Conservation (phyloP, 2,888 invertebrate species). For the Elegia similella region DNA sequence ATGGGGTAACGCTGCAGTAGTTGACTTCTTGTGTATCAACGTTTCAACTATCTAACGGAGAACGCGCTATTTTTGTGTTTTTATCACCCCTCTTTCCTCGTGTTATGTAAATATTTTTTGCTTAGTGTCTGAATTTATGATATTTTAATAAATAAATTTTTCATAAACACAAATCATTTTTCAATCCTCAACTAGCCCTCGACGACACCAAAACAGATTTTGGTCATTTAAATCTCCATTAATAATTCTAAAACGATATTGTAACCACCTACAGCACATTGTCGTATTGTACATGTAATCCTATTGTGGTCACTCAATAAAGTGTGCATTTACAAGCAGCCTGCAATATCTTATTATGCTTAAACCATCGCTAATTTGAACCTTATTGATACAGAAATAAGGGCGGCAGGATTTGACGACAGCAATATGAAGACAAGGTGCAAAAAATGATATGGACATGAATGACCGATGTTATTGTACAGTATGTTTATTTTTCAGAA, state of each 20-base stretch:
- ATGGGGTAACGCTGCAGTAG: no score
- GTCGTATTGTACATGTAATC: slow-evolving; percentile 44
- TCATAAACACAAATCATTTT: background rate
- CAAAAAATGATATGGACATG: slow-evolving; percentile 60
- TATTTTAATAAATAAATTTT: no score
- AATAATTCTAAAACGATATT: slow-evolving; percentile 38
- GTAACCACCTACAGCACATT: slow-evolving; percentile 34
- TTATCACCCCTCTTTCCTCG: no score
- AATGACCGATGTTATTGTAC: slow-evolving; percentile 61
- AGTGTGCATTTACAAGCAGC: slow-evolving; percentile 49
- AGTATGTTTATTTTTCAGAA: no score
- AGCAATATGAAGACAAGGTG: slow-evolving; percentile 49
- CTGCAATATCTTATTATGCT: slow-evolving; percentile 37
- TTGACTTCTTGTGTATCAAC: no score
- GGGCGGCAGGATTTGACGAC: background rate
- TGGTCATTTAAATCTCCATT: slow-evolving; percentile 20
- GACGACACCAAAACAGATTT: slow-evolving; percentile 19
- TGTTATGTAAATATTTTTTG: no score
- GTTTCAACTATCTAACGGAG: no score
- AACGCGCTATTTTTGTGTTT: no score
- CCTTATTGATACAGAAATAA: slow-evolving; percentile 12
- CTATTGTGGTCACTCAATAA: slow-evolving; percentile 59
- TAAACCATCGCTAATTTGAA: slow-evolving; percentile 4
- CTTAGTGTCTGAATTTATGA: no score
- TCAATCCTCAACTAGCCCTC: background rate